Conservation (phyloP, 2,888 invertebrate genomes). For the Stenichneumon culpator region DNA sequence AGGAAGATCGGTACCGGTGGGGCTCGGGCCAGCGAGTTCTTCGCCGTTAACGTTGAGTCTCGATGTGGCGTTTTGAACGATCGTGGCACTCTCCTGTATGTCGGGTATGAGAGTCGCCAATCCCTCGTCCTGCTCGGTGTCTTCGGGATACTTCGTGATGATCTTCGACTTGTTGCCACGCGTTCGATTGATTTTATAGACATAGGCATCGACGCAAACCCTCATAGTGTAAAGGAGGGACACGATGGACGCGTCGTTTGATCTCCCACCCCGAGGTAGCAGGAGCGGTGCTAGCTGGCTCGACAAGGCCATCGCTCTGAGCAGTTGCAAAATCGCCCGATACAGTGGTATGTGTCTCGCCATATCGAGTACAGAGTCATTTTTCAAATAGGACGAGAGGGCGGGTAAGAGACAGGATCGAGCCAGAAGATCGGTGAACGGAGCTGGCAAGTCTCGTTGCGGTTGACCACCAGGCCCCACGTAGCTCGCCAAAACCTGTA, state of each 20-base stretch:
- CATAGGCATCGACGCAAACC: slow-evolving; percentile 96
- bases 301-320: slow-evolving; percentile 91
- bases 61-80: slow-evolving; percentile 86
- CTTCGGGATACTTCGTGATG: slow-evolving; percentile 85
- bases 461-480: slow-evolving; percentile 91
- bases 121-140: slow-evolving; percentile 95
- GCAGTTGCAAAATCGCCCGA: slow-evolving; percentile 92
- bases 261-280: slow-evolving; percentile 86
- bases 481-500: slow-evolving; percentile 94
- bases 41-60: slow-evolving; percentile 77
- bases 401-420: slow-evolving; percentile 95
- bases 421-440: slow-evolving; percentile 92
- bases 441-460: slow-evolving; percentile 87
- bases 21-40: slow-evolving; percentile 82
- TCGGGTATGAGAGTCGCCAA: slow-evolving; percentile 95
- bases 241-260: slow-evolving; percentile 89
- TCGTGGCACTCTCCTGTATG: slow-evolving; percentile 91
- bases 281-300: slow-evolving; percentile 88
- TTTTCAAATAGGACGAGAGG: slow-evolving; percentile 95
- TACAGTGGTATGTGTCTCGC: slow-evolving; percentile 98
- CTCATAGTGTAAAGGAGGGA: slow-evolving; percentile 94
- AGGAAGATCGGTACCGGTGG: slow-evolving; percentile 85
- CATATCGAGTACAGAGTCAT: slow-evolving; percentile 98
- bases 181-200: slow-evolving; percentile 90
- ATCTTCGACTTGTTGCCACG: slow-evolving; percentile 79